Evolutionary conservation across 2,888 invertebrate genomes (phyloP).

Genomic region (Ophioninae sp.): DNA sequence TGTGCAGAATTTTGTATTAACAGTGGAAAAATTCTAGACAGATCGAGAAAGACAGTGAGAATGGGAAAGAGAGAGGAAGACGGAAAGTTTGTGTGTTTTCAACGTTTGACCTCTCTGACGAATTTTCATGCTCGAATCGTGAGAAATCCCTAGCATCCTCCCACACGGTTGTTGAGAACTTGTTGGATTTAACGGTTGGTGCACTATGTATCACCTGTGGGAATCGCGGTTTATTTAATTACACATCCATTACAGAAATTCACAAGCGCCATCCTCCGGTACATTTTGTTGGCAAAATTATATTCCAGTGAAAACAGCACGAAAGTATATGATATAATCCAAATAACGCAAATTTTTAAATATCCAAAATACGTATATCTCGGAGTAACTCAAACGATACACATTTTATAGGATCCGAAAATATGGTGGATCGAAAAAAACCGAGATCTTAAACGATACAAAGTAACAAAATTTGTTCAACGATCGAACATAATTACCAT

Average conservation of each 20-base stretch:
- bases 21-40: no score
- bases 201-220: constrained; percentile 11
- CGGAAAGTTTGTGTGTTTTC: background rate
- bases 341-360: no score
- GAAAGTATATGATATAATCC: background rate
- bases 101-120: constrained; percentile 36
- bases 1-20: constrained; percentile 4
- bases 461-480: no score
- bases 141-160: constrained; percentile 38
- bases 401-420: no score
- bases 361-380: no score
- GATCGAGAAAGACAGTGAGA: background rate
- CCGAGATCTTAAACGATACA: no score
- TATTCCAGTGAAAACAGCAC: background rate
- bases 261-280: background rate
- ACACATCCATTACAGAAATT: background rate
- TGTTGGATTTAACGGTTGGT: constrained; percentile 5
- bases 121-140: constrained; percentile 18
- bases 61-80: background rate
- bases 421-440: no score
- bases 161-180: constrained; percentile 8
- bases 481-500: no score
- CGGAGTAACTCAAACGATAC: no score
- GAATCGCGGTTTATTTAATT: constrained; percentile 18
- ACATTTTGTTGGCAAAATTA: background rate